Base-by-base conservation (phyloP, 2,888 invertebrate species). In the Scaptomyza tumidula region DNA sequence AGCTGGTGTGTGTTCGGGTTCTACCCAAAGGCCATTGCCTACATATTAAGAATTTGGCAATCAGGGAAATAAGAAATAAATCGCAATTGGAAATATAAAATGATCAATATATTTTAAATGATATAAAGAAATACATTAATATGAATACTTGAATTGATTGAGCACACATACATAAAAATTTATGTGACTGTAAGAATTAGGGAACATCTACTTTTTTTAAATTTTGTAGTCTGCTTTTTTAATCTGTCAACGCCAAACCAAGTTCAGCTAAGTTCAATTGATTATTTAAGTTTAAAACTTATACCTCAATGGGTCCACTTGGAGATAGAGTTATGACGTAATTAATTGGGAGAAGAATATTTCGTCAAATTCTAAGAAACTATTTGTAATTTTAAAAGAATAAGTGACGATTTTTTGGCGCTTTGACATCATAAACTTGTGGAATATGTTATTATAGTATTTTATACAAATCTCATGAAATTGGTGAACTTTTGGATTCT, bases 241-340 rank as follows among this genome's bases (percentile, higher is more conserved):
- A 52, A 13, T 52, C 10, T 31, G 9, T 11, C 50, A 50, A 44
- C 2, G 13, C 16, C 24, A 43, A 49, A 41, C n/a, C n/a, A 49
- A 45, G 50, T 19, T 65, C 54, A 50, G 14, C 0, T 9, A 37
- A 43, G 58, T 45, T 72, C 49, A 57, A 14, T 41, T 45, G 13
- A 31, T 55, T 56, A 7, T 45, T 55, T 44, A 45, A 44, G 65
- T 46, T 41, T 54, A 71, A 52, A 16, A 44, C 55, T 52, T 60
- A 50, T 58, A 75, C 76, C 71, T 76, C 49, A 71, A 62, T 76
- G 66, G 74, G 39, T 62, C 49, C 59, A 60, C 72, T 67, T 50
- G 14, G 77, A 19, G 77, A 76, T 66, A 56, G 41, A 39, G 41
- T 37, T 57, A 57, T 54, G 58, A 54, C 37, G 13, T 48, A 52